phyloP scores from a whole-genome alignment of 2,888 invertebrate genomes.

The Apeira syringaria region DNA sequence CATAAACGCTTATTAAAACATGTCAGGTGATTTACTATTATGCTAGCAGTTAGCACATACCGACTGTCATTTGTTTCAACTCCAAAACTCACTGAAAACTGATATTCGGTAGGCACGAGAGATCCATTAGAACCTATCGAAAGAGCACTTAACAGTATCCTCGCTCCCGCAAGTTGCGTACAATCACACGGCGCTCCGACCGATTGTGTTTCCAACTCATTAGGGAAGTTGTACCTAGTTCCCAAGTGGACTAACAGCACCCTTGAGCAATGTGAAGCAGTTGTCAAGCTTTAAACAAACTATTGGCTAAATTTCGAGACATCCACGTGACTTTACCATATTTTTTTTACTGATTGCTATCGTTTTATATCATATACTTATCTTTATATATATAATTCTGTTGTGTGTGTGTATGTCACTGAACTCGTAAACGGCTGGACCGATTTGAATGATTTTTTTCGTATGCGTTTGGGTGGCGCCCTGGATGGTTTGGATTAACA shows the following conservation, averaged over 20 bases:
- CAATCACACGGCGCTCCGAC: conserved; percentile 41
- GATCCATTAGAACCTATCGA: conserved; percentile 10
- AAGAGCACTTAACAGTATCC: conserved; percentile 28
- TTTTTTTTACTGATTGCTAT: too few relatives aligned
- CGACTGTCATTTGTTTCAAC: not conserved
- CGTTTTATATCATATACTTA: too few relatives aligned
- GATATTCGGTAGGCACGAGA: conserved; percentile 2
- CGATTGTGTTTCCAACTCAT: conserved; percentile 50
- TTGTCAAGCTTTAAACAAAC: conserved; percentile 3
- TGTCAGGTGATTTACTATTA: too few relatives aligned
- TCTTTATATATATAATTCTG: too few relatives aligned
- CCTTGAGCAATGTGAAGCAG: conserved; percentile 10
- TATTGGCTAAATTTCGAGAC: not conserved
- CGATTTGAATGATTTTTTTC: too few relatives aligned
- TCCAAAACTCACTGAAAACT: conserved; percentile 4
- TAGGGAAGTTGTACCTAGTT: conserved; percentile 35
- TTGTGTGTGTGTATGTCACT: too few relatives aligned
- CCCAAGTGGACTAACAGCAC: conserved; percentile 11
- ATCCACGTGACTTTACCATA: too few relatives aligned
- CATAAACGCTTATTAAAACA: too few relatives aligned
- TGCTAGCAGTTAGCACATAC: too few relatives aligned
- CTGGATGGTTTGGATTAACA: too few relatives aligned
- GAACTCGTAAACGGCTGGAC: too few relatives aligned
- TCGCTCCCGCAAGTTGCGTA: conserved; percentile 28
- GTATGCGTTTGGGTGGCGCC: too few relatives aligned